A percentile compares a stretch with the other conserved stretches of the same genome.
These are phyloP conservation scores for Meteorus sp. DNA, from an alignment of 1,140 invertebrate species.

Conservation along the genomic window DNA sequence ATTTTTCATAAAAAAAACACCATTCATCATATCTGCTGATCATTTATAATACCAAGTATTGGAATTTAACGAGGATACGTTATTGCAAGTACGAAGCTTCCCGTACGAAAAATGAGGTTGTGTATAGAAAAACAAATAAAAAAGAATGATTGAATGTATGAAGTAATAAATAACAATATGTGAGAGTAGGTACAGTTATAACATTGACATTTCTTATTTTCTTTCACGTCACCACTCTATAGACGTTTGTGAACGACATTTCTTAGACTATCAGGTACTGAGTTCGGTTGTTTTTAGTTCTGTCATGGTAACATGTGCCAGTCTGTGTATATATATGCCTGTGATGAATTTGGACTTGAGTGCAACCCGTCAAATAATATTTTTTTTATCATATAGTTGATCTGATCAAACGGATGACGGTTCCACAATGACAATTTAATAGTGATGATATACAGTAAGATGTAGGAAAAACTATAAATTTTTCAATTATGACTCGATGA, in stretches of 20 bases:
- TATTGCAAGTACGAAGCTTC: too few species aligned
- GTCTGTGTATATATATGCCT: conserved; percentile 53
- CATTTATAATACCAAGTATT: background rate
- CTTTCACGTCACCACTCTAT: conserved; percentile 54
- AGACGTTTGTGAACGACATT: conserved; percentile 58
- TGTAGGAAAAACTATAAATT: too few species aligned
- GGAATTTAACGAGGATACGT: background rate
- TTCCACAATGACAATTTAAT: too few species aligned
- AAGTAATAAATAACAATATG: conserved; percentile 55
- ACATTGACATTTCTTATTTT: conserved; percentile 57
- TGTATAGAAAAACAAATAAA: conserved; percentile 35
- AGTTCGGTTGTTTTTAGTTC: conserved; percentile 54
- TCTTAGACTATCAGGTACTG: conserved; percentile 61
- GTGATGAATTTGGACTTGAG: conserved; percentile 31
- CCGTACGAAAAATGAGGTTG: too few species aligned
- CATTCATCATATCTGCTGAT: background rate
- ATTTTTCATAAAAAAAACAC: too few species aligned
- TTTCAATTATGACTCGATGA: too few species aligned
- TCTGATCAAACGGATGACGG: too few species aligned
- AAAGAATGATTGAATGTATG: conserved; percentile 48
- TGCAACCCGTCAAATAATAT: conserved; percentile 29
- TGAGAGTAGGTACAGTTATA: conserved; percentile 55
- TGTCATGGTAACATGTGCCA: conserved; percentile 61
- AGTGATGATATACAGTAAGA: too few species aligned
- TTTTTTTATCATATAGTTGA: conserved; percentile 5